Evolutionary conservation across 2,888 invertebrate species (phyloP).

Genomic region (Erebia palarica): DNA sequence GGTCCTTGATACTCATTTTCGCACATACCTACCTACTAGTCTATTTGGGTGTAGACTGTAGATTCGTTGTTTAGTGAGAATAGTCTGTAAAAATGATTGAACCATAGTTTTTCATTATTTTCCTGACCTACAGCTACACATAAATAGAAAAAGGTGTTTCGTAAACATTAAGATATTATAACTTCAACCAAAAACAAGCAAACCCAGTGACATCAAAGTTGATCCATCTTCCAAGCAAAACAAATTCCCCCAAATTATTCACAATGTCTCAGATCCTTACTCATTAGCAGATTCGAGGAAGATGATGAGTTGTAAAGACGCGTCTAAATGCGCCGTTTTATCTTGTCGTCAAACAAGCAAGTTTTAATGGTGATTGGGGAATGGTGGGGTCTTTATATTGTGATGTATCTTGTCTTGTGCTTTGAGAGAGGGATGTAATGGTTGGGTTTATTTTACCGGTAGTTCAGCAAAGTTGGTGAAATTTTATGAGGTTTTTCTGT

Average conservation of each 20-base stretch:
- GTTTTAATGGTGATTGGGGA: conserved; percentile 65
- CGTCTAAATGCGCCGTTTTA: conserved; percentile 58
- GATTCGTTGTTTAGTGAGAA: too few relatives aligned
- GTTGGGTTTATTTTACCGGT: conserved; percentile 15
- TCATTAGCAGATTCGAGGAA: conserved; percentile 37
- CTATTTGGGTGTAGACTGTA: too few relatives aligned
- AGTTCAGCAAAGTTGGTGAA: background rate
- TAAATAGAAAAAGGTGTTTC: too few relatives aligned
- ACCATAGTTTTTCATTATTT: too few relatives aligned
- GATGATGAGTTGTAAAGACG: conserved; percentile 62
- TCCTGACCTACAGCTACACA: too few relatives aligned
- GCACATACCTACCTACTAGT: too few relatives aligned
- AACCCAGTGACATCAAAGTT: conserved; percentile 10
- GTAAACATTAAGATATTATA: background rate
- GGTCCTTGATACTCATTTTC: too few relatives aligned
- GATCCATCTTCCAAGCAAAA: conserved; percentile 14
- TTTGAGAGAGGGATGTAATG: conserved; percentile 24
- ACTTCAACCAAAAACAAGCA: conserved; percentile 7
- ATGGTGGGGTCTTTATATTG: conserved; percentile 37
- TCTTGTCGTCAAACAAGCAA: conserved; percentile 60
- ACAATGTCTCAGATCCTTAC: conserved; percentile 31
- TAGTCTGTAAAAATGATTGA: too few relatives aligned
- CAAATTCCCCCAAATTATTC: conserved; percentile 34
- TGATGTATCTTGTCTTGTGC: conserved; percentile 31
- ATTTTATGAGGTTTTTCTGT: background rate